A percentile compares a stretch with the other conserved stretches of the same genome.
Evolutionary conservation across 2,888 invertebrate genomes (phyloP).

Genomic region (Pilophorus perplexus): DNA sequence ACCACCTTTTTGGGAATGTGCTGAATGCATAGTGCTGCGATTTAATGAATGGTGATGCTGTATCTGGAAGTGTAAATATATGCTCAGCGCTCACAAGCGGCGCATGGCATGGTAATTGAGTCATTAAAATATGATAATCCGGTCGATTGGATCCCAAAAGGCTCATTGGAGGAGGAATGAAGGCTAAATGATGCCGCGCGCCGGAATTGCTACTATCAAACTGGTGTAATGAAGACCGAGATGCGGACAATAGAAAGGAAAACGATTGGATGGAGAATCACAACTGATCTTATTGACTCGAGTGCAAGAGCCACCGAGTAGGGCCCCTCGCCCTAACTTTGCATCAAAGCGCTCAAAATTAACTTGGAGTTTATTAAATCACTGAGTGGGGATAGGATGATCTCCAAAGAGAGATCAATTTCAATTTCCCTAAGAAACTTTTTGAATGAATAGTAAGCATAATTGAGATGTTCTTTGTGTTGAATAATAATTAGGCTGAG

Average conservation of each 20-base stretch:
- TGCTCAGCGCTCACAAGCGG: slow-evolving; percentile 2
- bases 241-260: slow-evolving; percentile 3
- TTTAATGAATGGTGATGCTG: no score
- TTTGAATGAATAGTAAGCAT: no score
- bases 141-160: slow-evolving; percentile 21
- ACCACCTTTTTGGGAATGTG: no score
- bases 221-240: slow-evolving; percentile 25
- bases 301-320: slow-evolving; percentile 26
- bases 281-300: slow-evolving; percentile 34
- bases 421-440: neutral
- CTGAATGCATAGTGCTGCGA: no score
- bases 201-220: slow-evolving; percentile 27
- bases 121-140: slow-evolving; percentile 33
- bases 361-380: slow-evolving; percentile 34
- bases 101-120: slow-evolving; percentile 11
- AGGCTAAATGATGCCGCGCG: neutral
- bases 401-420: neutral
- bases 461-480: no score
- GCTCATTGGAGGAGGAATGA: neutral
- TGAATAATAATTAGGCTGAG: no score
- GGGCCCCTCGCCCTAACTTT: slow-evolving; percentile 13
- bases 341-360: slow-evolving; percentile 30
- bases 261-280: slow-evolving; percentile 35
- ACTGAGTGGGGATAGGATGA: slow-evolving; percentile 4
- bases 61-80: slow-evolving; percentile 6